Conservation (phyloP, 2,113 vertebrate species). For the Lates calcarifer region DNA sequence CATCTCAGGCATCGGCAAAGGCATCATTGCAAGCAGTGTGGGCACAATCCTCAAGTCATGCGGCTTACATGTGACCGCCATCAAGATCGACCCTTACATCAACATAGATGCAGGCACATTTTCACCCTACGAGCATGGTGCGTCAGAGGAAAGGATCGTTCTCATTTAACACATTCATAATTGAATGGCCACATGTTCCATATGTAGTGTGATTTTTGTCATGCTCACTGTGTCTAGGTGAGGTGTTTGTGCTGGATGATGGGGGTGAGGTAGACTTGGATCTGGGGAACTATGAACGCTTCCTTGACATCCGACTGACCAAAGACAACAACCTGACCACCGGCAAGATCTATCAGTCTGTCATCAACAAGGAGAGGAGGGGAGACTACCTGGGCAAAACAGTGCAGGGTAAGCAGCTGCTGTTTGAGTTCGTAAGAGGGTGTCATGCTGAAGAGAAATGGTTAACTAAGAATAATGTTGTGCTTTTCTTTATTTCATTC, state of each 20-base stretch:
- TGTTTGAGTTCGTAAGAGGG: background rate
- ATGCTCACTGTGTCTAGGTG: constrained; percentile 81
- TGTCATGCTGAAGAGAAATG: background rate
- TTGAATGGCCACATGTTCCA: background rate
- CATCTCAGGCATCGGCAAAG: constrained; percentile 98
- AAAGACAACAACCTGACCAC: constrained; percentile 99
- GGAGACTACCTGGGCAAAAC: constrained; percentile 98
- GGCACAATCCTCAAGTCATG: constrained; percentile 98
- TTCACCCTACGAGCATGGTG: constrained; percentile 97
- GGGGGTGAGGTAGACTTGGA: constrained; percentile 98
- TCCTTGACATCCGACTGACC: constrained; percentile 96
- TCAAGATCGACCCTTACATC: constrained; percentile 98
- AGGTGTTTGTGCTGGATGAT: constrained; percentile 97
- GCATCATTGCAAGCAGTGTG: constrained; percentile 98
- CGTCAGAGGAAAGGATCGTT: background rate
- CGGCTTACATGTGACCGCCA: constrained; percentile 94
- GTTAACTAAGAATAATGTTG: background rate
- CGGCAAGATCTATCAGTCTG: constrained; percentile 97
- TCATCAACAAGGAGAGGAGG: constrained; percentile 97
- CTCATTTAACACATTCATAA: background rate
- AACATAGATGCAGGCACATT: constrained; percentile 98
- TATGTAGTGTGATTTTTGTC: background rate
- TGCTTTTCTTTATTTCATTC: constrained; percentile 29
- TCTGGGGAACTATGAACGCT: constrained; percentile 96
- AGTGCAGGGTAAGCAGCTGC: constrained; percentile 89